Evolutionary conservation across 2,113 vertebrate genomes (phyloP).

Genomic region (Albula goreensis): DNA sequence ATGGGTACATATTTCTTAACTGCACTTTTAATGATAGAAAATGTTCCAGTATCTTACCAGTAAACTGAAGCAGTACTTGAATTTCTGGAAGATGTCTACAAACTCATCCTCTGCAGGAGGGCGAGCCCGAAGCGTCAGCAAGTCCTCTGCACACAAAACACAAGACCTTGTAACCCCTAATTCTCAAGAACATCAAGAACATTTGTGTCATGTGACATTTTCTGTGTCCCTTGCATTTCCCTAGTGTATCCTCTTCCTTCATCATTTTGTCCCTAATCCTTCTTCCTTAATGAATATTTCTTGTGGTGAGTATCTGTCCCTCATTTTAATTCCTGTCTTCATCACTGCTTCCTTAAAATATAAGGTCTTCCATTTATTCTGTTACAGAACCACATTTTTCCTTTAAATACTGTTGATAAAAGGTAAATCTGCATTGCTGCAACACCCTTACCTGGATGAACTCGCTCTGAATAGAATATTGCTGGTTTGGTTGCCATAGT

Average conservation of each 20-base stretch:
- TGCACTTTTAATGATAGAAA: background rate
- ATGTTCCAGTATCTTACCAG: conserved; percentile 70
- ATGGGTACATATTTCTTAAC: background rate
- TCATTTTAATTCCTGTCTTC: background rate
- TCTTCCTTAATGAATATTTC: background rate
- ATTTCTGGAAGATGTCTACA: conserved; percentile 79
- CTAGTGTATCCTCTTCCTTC: background rate
- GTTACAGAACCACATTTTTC: no score
- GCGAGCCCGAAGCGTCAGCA: conserved; percentile 73
- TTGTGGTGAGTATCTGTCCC: background rate
- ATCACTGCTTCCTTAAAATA: background rate
- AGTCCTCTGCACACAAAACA: conserved; percentile 66
- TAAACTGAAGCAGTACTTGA: conserved; percentile 85
- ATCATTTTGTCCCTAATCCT: background rate
- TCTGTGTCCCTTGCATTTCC: background rate
- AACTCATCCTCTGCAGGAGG: conserved; percentile 79
- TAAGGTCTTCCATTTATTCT: no score
- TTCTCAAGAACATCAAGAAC: background rate
- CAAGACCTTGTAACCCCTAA: background rate
- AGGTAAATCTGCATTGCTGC: no score
- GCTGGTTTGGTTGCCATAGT: background rate
- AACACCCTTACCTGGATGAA: no score
- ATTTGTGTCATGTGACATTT: background rate
- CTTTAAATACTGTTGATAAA: no score
- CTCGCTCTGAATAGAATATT: background rate